A percentile compares a stretch with the other conserved stretches of the same genome.
These are phyloP conservation scores for Indicator indicator DNA, from an alignment of 2,113 vertebrate species.

Conservation along the genomic window DNA sequence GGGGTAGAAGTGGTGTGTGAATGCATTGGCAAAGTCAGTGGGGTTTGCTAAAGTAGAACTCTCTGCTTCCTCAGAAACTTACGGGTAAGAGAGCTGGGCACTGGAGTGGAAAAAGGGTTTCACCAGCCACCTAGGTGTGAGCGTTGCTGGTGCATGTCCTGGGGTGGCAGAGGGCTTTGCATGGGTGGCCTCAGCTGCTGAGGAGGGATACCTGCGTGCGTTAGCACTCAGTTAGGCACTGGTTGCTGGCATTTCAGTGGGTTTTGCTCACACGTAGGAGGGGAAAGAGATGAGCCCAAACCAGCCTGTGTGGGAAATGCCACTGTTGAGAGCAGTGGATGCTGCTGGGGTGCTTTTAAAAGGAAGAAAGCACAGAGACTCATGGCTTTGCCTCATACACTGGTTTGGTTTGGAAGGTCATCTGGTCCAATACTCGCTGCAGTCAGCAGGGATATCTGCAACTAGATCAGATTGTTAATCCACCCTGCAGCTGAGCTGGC, in stretches of 20 bases:
- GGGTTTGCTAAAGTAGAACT: not conserved
- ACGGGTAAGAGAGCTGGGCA: not conserved
- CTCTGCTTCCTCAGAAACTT: not conserved
- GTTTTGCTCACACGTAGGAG: not conserved
- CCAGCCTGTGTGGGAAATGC: not conserved
- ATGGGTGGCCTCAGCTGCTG: not conserved
- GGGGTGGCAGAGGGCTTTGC: not conserved
- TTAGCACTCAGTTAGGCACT: not conserved
- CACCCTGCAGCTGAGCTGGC: not conserved
- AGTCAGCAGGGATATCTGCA: too few relatives aligned
- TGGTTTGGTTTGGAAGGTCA: too few relatives aligned
- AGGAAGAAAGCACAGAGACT: not conserved
- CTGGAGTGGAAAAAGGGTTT: not conserved
- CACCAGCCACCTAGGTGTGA: not conserved
- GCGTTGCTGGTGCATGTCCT: rapidly evolving
- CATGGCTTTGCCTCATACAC: too few relatives aligned
- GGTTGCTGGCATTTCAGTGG: not conserved
- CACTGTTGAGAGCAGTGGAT: not conserved
- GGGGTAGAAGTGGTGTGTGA: not conserved
- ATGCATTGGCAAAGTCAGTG: not conserved
- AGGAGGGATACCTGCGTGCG: not conserved
- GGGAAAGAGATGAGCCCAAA: not conserved
- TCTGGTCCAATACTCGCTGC: too few relatives aligned
- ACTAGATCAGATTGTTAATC: too few relatives aligned
- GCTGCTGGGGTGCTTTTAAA: not conserved